A percentile compares a stretch with the other conserved stretches of the same genome.
phyloP scores from a whole-genome alignment of 2,113 vertebrate species.

The Stigmatopora argus region DNA sequence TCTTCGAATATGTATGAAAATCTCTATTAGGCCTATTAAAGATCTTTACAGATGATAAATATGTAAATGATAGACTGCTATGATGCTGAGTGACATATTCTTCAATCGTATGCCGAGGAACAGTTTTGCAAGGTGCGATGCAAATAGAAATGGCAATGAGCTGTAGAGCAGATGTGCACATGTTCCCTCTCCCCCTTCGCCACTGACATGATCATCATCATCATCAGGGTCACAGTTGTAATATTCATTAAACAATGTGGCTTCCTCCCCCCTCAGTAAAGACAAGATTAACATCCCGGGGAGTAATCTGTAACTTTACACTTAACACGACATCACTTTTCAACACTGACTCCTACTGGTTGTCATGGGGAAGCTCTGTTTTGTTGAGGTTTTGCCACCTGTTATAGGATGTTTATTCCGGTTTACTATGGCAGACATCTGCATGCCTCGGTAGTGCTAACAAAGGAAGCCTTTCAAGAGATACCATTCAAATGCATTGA shows the following conservation, averaged over 20 bases:
- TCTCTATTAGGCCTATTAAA: background rate
- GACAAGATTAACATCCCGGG: background rate
- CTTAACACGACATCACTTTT: background rate
- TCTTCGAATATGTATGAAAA: background rate
- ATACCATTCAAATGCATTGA: background rate
- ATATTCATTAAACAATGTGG: slow-evolving; percentile 8
- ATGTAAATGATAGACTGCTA: slow-evolving; percentile 8
- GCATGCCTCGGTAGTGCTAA: background rate
- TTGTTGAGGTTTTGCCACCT: background rate
- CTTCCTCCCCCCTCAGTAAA: background rate
- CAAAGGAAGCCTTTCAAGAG: background rate
- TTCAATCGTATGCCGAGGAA: background rate
- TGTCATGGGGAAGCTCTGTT: background rate
- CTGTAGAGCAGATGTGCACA: background rate
- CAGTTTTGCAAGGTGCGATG: background rate
- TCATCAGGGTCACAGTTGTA: slow-evolving; percentile 3
- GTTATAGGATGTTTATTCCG: background rate
- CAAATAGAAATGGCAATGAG: slow-evolving; percentile 3
- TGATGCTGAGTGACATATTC: slow-evolving; percentile 1
- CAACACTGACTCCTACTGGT: slow-evolving; percentile 9
- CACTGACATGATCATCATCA: slow-evolving; percentile 1
- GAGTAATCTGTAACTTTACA: background rate
- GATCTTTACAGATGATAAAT: background rate
- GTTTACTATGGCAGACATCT: background rate
- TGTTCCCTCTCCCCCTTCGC: background rate